Evolutionary conservation across 2,113 vertebrate genomes (phyloP).

Genomic region (Telmatochromis brichardi): DNA sequence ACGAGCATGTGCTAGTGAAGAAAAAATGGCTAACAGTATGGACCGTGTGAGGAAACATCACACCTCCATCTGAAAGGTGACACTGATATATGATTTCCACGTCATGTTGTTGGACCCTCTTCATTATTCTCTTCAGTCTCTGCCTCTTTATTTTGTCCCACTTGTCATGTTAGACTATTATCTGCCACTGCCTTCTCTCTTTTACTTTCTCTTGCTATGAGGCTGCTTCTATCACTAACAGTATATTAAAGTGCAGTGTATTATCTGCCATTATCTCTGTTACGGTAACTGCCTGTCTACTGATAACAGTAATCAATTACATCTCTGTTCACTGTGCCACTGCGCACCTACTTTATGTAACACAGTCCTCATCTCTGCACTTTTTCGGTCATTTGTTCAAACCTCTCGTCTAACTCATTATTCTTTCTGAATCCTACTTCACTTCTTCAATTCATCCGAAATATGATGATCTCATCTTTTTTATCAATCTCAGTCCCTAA

Average conservation of each 20-base stretch:
- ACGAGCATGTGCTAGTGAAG: neutral
- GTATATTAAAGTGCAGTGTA: slow-evolving; percentile 26
- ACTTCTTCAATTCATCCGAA: neutral
- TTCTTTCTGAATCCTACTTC: neutral
- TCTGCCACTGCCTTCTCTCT: neutral
- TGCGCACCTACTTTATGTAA: neutral
- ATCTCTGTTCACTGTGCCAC: slow-evolving; percentile 36
- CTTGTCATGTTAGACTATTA: slow-evolving; percentile 8
- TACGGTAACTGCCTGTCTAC: slow-evolving; percentile 51
- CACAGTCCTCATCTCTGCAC: neutral
- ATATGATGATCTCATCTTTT: neutral
- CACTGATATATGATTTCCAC: slow-evolving; percentile 33
- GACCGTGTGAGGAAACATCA: slow-evolving; percentile 16
- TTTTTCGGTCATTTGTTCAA: neutral
- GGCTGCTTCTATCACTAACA: slow-evolving; percentile 20
- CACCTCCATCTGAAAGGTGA: slow-evolving; percentile 17
- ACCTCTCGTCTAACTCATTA: neutral
- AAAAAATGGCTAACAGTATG: slow-evolving; percentile 20
- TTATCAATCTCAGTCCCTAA: neutral
- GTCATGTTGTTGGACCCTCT: slow-evolving; percentile 44
- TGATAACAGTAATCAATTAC: slow-evolving; percentile 61
- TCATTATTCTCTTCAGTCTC: slow-evolving; percentile 26
- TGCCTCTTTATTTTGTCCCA: slow-evolving; percentile 10
- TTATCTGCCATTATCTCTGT: slow-evolving; percentile 48
- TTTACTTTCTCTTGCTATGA: neutral